Conservation (phyloP, 1,140 invertebrate genomes). For the Chrysopa pallens region DNA sequence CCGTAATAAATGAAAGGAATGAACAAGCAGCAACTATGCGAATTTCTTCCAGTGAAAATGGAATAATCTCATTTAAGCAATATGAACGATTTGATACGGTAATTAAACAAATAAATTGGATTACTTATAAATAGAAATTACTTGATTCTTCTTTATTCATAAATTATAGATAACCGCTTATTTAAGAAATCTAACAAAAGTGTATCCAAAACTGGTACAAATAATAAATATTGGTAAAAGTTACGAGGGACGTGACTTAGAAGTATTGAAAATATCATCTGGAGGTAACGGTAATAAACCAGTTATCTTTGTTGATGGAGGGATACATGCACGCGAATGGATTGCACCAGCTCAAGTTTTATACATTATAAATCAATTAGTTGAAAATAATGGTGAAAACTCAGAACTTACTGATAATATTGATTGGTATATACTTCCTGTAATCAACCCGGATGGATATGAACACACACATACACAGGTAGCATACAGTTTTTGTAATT, state of each 20-base stretch:
- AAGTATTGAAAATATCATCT: conserved; percentile 34
- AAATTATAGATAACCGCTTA: conserved; percentile 26
- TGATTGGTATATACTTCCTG: conserved; percentile 49
- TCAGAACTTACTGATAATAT: conserved; percentile 24
- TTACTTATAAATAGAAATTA: too few species aligned
- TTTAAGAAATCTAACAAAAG: conserved; percentile 20
- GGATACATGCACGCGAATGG: conserved; percentile 49
- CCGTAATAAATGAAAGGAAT: too few species aligned
- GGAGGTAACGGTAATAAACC: conserved; percentile 31
- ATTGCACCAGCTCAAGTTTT: conserved; percentile 42
- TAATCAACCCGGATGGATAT: conserved; percentile 57
- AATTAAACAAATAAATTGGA: too few species aligned
- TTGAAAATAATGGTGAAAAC: conserved; percentile 24
- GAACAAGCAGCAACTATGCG: too few species aligned
- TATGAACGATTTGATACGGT: too few species aligned
- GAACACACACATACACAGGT: conserved; percentile 26
- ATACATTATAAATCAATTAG: conserved; percentile 38
- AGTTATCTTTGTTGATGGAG: conserved; percentile 43
- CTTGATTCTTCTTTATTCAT: background rate
- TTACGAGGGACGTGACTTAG: conserved; percentile 36
- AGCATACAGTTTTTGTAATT: too few species aligned
- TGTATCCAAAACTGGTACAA: conserved; percentile 24
- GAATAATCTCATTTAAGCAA: too few species aligned
- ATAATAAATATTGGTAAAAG: conserved; percentile 32
- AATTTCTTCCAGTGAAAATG: too few species aligned